Conservation (phyloP, 2,113 vertebrate genomes). For the Lonchura striata region DNA sequence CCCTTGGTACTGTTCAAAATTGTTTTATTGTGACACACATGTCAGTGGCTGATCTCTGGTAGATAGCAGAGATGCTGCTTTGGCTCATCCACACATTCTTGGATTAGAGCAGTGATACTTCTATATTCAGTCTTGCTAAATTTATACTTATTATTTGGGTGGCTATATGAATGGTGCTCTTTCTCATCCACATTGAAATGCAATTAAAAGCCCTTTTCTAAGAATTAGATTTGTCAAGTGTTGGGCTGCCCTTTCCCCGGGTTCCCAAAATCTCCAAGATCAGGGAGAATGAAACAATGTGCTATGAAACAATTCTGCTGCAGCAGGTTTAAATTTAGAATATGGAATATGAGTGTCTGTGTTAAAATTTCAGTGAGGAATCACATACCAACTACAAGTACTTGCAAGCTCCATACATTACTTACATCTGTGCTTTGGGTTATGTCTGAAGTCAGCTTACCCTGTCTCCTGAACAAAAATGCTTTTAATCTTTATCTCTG, state of each 20-base stretch:
- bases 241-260: neutral
- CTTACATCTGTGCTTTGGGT: neutral
- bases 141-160: slow-evolving; percentile 53
- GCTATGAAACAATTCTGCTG: neutral
- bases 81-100: slow-evolving; percentile 59
- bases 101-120: slow-evolving; percentile 59
- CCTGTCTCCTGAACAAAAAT: neutral
- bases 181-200: slow-evolving; percentile 39
- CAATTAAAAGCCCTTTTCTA: slow-evolving; percentile 25
- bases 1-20: neutral
- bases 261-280: neutral
- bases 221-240: neutral
- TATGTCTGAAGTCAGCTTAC: neutral
- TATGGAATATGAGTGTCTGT: neutral
- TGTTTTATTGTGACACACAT: slow-evolving; percentile 39
- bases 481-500: neutral
- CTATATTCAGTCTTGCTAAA: slow-evolving; percentile 74
- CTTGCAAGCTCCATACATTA: neutral
- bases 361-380: neutral
- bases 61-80: slow-evolving; percentile 30
- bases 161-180: slow-evolving; percentile 24
- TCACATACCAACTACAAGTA: neutral
- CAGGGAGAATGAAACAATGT: neutral
- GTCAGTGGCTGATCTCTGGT: neutral
- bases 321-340: neutral